Evolutionary conservation across 2,113 vertebrate genomes (phyloP), one percentile per base, ranked within the genome.

Genomic region (Onychostoma macrolepis): DNA sequence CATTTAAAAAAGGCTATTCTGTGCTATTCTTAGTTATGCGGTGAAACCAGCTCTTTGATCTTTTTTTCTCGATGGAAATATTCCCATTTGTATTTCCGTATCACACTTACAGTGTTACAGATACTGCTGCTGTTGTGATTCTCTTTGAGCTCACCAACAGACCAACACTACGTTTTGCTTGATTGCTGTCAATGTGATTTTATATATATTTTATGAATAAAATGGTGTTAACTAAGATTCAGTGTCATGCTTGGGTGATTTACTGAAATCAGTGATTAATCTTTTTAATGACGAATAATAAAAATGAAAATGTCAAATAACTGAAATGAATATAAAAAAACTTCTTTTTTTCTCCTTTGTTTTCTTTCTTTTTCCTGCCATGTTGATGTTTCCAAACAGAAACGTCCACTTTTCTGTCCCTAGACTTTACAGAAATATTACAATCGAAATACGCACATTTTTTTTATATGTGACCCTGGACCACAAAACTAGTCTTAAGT

Each of bases 191-290:
- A 83, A 74, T 86, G 86, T 87, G 74, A 84, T 84, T 90, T 90
- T 84, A 61, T 84, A 88, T 87, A 87, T 87, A 87, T 88, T 86
- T 88, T 88, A 90, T 87, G 69, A 90, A 90, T 90, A 85, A 90
- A 90, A 85, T 88, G 21, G 50, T 87, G 74, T 48, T 63, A 21
- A 63, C 48, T 24, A 80, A 58, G 33, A 43, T 15, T 80, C n/a
- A 9, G 4, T 30, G 56, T 58, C 19, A 56, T n/a, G 56, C 56
- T 58, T 58, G 24, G 17, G 24, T n/a, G 53, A 2, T 50, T 50
- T 58, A 58, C 6, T 8, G 2, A 24, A 24, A 50, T 17, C 4
- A 2, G 4, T 63, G 36, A 13, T 58, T 21, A 7, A 53, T 30
- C 28, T 61, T 53, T 38, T 50, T 48, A 56, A 71, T 10, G 19